These are phyloP conservation scores for Meandrusa payeni DNA, from an alignment of 2,888 invertebrate species.

Conservation along the genomic window DNA sequence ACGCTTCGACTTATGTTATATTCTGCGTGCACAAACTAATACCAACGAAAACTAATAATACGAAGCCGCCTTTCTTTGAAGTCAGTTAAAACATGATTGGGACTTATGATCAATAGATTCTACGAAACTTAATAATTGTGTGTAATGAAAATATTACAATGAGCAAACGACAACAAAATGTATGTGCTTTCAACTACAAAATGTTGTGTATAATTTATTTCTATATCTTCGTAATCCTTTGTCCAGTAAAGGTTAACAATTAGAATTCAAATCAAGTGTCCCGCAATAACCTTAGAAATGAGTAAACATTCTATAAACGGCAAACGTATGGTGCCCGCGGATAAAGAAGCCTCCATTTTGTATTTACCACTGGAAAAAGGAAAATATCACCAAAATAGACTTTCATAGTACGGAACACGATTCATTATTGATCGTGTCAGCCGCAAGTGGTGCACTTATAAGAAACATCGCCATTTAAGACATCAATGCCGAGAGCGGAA, in stretches of 20 bases:
- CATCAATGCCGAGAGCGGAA: slow-evolving; percentile 45
- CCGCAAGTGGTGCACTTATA: slow-evolving; percentile 1
- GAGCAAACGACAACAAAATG: too few species aligned
- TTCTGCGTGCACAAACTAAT: too few species aligned
- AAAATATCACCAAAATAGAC: slow-evolving; percentile 4
- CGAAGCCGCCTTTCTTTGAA: too few species aligned
- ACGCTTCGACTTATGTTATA: too few species aligned
- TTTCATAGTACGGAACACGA: slow-evolving; percentile 4
- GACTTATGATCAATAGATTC: too few species aligned
- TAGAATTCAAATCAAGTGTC: slow-evolving; percentile 17
- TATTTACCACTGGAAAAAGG: background rate
- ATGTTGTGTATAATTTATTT: too few species aligned
- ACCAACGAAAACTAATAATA: too few species aligned
- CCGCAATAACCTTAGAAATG: slow-evolving; percentile 23
- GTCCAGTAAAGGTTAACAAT: slow-evolving; percentile 6
- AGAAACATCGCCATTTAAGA: slow-evolving; percentile 37
- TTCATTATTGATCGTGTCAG: background rate
- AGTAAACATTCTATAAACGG: slow-evolving; percentile 24
- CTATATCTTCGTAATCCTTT: slow-evolving; percentile 6
- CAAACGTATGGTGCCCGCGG: slow-evolving; percentile 23
- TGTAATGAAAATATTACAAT: too few species aligned
- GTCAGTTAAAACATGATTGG: too few species aligned
- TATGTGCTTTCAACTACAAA: too few species aligned
- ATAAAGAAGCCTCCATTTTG: slow-evolving; percentile 18
- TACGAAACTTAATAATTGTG: too few species aligned